Percentiles rank a stretch among this genome's conserved stretches.
These are phyloP conservation scores for Heterotis niloticus DNA, from an alignment of 2,113 vertebrate species.

Conservation along the genomic window DNA sequence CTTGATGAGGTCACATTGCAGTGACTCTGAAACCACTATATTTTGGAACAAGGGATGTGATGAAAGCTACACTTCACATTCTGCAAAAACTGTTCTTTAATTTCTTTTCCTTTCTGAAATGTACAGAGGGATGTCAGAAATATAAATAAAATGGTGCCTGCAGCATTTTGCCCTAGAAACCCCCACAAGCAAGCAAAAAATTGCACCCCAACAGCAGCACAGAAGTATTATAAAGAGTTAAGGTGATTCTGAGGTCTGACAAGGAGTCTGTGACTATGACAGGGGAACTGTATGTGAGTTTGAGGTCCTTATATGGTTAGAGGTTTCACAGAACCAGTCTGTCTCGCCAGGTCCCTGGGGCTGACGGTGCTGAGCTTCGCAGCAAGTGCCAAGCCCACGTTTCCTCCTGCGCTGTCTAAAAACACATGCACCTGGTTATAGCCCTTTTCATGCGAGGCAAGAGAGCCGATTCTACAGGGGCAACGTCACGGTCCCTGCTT, in stretches of 20 bases:
- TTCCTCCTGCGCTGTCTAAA: not conserved
- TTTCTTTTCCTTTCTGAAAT: not conserved
- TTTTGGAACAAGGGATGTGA: constrained; percentile 43
- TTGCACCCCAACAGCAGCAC: not conserved
- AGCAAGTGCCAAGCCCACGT: not conserved
- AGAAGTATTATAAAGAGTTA: not conserved
- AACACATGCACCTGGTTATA: not conserved
- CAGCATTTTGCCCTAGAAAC: not conserved
- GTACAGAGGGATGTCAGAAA: not conserved
- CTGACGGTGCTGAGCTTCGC: not conserved
- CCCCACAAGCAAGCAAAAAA: not conserved
- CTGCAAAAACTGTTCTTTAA: constrained; percentile 29
- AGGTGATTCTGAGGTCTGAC: not conserved
- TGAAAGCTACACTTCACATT: constrained; percentile 52
- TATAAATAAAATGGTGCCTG: not conserved
- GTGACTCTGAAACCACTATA: constrained; percentile 47
- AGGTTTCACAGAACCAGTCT: not conserved
- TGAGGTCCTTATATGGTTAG: not conserved
- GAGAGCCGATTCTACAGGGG: not conserved
- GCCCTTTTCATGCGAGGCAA: not conserved
- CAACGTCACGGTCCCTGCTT: not conserved
- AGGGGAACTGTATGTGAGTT: not conserved
- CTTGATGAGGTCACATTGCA: constrained; percentile 52
- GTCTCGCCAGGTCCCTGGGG: not conserved
- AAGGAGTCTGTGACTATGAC: too few species aligned